Evolutionary conservation across 64 coral and sea anemone genomes (phyloP).

Genomic region (Pocillopora verrucosa): DNA sequence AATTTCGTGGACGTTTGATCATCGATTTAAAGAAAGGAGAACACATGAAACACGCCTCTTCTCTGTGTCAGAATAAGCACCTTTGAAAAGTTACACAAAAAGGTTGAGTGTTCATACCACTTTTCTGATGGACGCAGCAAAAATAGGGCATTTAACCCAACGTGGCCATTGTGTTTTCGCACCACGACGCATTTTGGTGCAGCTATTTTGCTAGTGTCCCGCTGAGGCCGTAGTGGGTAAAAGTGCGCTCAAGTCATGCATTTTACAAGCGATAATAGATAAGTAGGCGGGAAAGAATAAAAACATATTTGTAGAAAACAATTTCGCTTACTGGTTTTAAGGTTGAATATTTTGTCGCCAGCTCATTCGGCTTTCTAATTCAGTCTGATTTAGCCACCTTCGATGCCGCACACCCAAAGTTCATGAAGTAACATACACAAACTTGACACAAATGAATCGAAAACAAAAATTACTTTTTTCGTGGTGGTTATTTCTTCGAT

Average conservation of each 20-base stretch:
- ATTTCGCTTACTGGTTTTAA: not conserved
- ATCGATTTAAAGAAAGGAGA: not conserved
- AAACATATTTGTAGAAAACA: not conserved
- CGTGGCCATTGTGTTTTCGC: conserved; percentile 19
- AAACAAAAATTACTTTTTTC: not conserved
- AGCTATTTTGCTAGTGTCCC: not conserved
- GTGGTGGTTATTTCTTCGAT: conserved; percentile 37
- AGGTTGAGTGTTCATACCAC: not conserved
- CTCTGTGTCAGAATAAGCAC: conserved; percentile 1
- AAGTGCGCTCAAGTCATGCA: not conserved
- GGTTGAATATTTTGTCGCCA: not conserved
- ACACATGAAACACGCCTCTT: conserved; percentile 27
- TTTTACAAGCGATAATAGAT: not conserved
- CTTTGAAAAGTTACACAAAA: conserved; percentile 27
- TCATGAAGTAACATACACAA: not conserved
- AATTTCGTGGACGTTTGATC: not conserved
- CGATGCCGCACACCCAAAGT: not conserved
- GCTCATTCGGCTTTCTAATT: too few species aligned
- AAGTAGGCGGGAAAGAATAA: not conserved
- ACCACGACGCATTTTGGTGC: not conserved
- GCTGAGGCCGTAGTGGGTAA: not conserved
- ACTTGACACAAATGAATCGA: not conserved
- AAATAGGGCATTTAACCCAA: conserved; percentile 10
- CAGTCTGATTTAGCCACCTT: too few species aligned
- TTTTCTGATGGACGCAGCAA: not conserved